Percentiles rank a stretch among this genome's conserved stretches.
Evolutionary conservation across 1,140 invertebrate genomes (phyloP).

Genomic region (Macrotrachela quadricornifera): DNA sequence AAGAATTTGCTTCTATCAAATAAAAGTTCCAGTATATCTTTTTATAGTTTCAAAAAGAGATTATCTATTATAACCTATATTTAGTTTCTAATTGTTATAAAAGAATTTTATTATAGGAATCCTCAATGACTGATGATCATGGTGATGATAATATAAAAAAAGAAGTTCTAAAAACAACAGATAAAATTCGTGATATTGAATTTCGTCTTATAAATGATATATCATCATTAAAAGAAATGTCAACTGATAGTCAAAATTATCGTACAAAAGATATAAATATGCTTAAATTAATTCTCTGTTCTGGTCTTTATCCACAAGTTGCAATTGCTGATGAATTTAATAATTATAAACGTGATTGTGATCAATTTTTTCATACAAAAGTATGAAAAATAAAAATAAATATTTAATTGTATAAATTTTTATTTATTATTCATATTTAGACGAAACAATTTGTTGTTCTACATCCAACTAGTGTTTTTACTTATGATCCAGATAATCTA

Average conservation of each 20-base stretch:
- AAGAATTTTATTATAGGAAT: too few species aligned
- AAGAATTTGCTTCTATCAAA: too few species aligned
- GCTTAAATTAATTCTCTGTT: constrained; percentile 65
- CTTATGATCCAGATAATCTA: constrained; percentile 53
- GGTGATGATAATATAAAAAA: constrained; percentile 10
- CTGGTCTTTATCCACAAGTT: constrained; percentile 76
- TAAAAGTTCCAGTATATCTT: too few species aligned
- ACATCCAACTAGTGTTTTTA: constrained; percentile 70
- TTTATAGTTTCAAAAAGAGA: too few species aligned
- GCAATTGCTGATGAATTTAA: constrained; percentile 78
- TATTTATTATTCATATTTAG: constrained; percentile 10
- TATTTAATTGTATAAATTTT: background rate
- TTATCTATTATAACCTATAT: too few species aligned
- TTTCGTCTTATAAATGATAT: constrained; percentile 40
- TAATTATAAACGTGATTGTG: constrained; percentile 60
- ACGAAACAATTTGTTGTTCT: constrained; percentile 66
- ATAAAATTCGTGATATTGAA: constrained; percentile 76
- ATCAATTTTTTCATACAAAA: constrained; percentile 76
- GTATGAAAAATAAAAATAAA: constrained; percentile 17
- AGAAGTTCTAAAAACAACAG: constrained; percentile 31
- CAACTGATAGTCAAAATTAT: constrained; percentile 37
- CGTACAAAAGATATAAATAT: constrained; percentile 61
- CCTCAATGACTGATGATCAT: background rate
- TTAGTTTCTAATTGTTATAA: too few species aligned
- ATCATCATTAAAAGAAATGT: background rate